A percentile compares a stretch with the other conserved stretches of the same genome.
Conservation (phyloP, 2,797 vertebrate genomes). For the Semaprochilodus insignis region DNA sequence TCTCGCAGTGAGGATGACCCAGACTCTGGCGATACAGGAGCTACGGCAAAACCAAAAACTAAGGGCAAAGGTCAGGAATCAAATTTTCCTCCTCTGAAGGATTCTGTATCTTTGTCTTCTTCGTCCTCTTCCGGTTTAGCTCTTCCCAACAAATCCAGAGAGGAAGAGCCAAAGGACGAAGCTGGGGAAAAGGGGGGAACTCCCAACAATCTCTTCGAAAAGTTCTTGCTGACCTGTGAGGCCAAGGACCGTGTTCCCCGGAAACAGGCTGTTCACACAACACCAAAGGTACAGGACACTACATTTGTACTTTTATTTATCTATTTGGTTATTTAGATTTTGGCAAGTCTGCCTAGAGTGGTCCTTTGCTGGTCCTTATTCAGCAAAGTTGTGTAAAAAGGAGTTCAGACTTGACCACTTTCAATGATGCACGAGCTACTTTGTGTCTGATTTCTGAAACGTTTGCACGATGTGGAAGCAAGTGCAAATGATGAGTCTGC, state of each 20-base stretch:
- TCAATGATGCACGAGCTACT: no score
- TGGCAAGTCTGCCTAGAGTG: not conserved
- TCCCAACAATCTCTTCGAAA: constrained; percentile 81
- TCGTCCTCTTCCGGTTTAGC: constrained; percentile 58
- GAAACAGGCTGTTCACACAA: constrained; percentile 65
- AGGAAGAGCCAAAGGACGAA: constrained; percentile 75
- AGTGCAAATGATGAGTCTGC: no score
- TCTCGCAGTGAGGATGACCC: constrained; percentile 78
- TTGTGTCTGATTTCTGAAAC: no score
- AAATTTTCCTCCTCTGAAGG: constrained; percentile 52
- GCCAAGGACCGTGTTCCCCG: constrained; percentile 80
- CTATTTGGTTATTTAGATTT: not conserved
- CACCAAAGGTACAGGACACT: constrained; percentile 69
- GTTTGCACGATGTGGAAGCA: no score
- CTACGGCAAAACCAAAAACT: constrained; percentile 64
- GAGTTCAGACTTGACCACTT: no score
- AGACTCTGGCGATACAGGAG: constrained; percentile 81
- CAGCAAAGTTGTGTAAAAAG: no score
- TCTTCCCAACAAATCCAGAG: constrained; percentile 60
- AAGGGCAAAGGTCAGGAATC: constrained; percentile 68
- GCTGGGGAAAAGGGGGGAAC: constrained; percentile 67
- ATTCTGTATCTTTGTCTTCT: constrained; percentile 66
- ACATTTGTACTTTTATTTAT: not conserved
- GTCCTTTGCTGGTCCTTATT: no score
- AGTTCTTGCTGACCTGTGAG: constrained; percentile 81